Evolutionary conservation across 2,797 vertebrate species (phyloP), one percentile per base, ranked within the genome.

Genomic region (Labroides dimidiatus): DNA sequence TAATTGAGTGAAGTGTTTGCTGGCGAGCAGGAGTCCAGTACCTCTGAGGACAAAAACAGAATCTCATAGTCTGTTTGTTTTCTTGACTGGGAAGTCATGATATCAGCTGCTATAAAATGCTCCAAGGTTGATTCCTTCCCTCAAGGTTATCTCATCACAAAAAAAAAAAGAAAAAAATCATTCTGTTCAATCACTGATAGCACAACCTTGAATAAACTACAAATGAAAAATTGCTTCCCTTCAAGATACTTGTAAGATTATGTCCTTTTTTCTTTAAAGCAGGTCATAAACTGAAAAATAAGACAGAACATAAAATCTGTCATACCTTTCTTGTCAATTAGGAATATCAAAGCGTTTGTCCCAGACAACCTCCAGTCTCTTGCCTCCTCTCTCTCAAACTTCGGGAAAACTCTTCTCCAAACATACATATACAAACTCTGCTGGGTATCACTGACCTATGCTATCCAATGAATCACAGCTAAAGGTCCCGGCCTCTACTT

Each of bases 241-340:
- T 72, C 51, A 63, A 84, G 51, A 69, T 51, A 56, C 69, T 72
- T 67, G 57, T 76, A 70, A 45, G 65, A 67, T 78, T 63, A 55
- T 69, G 36, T 80, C 74, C 0, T 23, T 52, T 62, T 63, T 75
- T 70, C 20, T 47, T 10, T n/a, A 63, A 71, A 64, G 49, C 41
- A 36, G 70, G 33, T 44, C 20, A 49, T 72, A 73, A 82, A 69
- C 8, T 8, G 43, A 79, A 72, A 51, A 70, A 75, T 59, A 64
- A 65, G 14, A 12, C 19, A 64, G 47, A 33, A 37, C 36, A 69
- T 80, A 54, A 77, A 85, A 64, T 33, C 6, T 33, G 23, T 66
- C 53, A 27, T 71, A 77, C 33, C 64, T 73, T 69, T 72, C 39
- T 44, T 61, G 43, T 75, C 71, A 76, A 54, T 54, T 70, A 69